A percentile compares a stretch with the other conserved stretches of the same genome.
Conservation (phyloP, 2,113 vertebrate species). For the Prolemur simus region DNA sequence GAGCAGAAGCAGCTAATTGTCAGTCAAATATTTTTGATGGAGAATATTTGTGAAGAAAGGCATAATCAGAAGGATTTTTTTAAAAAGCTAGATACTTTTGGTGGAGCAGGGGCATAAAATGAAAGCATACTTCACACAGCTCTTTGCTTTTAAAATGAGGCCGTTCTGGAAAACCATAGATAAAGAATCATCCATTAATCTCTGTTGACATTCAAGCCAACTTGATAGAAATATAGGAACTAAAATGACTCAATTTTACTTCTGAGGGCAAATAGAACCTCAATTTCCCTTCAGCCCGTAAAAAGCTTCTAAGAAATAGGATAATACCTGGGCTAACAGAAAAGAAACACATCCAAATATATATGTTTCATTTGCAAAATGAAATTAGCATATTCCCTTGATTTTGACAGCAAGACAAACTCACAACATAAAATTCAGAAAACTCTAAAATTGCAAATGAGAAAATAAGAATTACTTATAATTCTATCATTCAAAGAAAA, state of each 20-base stretch:
- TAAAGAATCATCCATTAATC: constrained; percentile 57
- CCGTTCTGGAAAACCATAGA: constrained; percentile 12
- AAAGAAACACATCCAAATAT: neutral
- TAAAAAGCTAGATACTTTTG: neutral
- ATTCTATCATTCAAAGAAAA: neutral
- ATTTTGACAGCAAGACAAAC: constrained; percentile 49
- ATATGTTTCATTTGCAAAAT: neutral
- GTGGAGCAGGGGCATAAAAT: neutral
- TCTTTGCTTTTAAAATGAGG: constrained; percentile 26
- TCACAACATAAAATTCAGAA: constrained; percentile 44
- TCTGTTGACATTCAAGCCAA: constrained; percentile 40
- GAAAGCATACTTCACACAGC: neutral
- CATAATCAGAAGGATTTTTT: constrained; percentile 63
- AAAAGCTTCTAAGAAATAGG: neutral
- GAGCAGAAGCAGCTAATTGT: neutral
- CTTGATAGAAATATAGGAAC: constrained; percentile 35
- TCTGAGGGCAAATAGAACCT: constrained; percentile 42
- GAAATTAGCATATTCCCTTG: neutral
- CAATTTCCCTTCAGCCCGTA: constrained; percentile 8
- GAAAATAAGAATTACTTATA: constrained; percentile 5
- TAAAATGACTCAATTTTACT: constrained; percentile 41
- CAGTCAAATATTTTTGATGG: neutral
- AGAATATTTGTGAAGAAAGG: neutral
- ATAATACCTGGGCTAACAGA: neutral
- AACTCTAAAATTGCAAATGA: neutral